Evolutionary conservation across 2,797 vertebrate species (phyloP).

Genomic region (Poecilia wingei): DNA sequence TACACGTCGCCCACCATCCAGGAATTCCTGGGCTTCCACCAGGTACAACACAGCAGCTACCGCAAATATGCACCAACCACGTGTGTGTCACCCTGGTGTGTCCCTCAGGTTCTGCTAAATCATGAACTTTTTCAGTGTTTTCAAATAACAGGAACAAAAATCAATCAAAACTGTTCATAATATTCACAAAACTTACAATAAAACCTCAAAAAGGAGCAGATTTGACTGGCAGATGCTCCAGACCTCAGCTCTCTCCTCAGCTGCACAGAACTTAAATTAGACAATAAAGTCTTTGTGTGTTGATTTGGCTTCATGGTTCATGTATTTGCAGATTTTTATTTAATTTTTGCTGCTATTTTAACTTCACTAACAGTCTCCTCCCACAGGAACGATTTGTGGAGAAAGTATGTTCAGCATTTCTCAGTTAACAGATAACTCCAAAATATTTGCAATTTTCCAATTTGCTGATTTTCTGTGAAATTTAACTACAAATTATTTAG

Average conservation of each 20-base stretch:
- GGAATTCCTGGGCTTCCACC: conserved; percentile 87
- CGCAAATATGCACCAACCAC: background rate
- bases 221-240: background rate
- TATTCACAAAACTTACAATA: too few relatives aligned
- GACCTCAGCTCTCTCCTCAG: background rate
- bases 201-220: background rate
- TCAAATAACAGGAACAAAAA: background rate
- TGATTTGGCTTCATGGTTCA: background rate
- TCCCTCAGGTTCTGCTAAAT: background rate
- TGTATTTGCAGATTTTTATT: background rate
- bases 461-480: too few relatives aligned
- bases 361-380: too few relatives aligned
- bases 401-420: too few relatives aligned
- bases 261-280: background rate
- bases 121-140: background rate
- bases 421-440: too few relatives aligned
- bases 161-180: background rate
- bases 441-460: too few relatives aligned
- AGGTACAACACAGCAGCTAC: conserved; percentile 66
- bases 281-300: background rate
- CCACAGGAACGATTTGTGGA: too few relatives aligned
- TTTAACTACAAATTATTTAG: too few relatives aligned
- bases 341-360: too few relatives aligned
- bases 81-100: too few relatives aligned
- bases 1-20: conserved; percentile 84